Conservation (phyloP, 1,140 invertebrate species). For the Drosophila repleta region DNA sequence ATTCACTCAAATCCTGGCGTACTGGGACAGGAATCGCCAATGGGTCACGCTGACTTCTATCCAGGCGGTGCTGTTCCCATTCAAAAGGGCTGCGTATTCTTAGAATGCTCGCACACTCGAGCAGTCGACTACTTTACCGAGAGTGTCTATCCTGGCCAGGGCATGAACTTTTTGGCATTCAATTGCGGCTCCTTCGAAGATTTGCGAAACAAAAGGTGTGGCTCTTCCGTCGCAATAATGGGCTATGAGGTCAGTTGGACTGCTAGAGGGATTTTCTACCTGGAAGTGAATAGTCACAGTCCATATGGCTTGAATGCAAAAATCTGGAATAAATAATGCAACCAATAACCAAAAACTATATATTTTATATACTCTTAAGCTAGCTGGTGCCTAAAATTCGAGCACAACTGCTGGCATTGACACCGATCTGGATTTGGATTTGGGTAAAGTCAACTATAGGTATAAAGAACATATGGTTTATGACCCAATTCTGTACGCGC, state of each 20-base stretch:
- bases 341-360: neutral
- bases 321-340: no score
- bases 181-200: constrained; percentile 59
- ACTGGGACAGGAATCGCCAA: constrained; percentile 84
- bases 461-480: constrained; percentile 33
- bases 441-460: constrained; percentile 40
- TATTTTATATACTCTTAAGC: neutral
- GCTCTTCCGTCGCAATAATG: constrained; percentile 42
- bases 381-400: neutral
- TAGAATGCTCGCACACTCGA: constrained; percentile 88
- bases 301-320: constrained; percentile 58
- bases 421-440: constrained; percentile 27
- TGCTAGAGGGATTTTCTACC: constrained; percentile 61
- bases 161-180: constrained; percentile 57
- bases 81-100: constrained; percentile 85
- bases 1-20: constrained; percentile 90
- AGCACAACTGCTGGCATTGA: constrained; percentile 43
- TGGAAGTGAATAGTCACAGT: constrained; percentile 54
- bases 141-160: constrained; percentile 84
- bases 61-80: constrained; percentile 84
- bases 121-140: constrained; percentile 87
- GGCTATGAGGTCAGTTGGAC: constrained; percentile 54
- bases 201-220: constrained; percentile 44
- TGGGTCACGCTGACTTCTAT: constrained; percentile 90
- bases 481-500: neutral